These are phyloP conservation scores for Pedionomus torquatus DNA, from an alignment of 2,113 vertebrate genomes.

Conservation along the genomic window DNA sequence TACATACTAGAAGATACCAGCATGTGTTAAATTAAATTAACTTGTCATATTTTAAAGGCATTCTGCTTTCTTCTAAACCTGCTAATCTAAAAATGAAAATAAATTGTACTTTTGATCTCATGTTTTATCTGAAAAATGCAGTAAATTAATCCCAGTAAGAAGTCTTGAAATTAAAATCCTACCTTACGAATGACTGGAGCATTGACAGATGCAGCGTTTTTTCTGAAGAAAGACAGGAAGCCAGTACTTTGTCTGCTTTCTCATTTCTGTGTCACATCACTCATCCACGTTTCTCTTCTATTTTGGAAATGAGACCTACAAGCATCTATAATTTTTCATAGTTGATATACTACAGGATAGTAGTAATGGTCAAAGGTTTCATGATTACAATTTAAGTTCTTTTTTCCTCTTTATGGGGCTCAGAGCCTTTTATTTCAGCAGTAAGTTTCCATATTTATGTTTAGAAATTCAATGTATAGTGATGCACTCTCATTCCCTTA, in stretches of 20 bases:
- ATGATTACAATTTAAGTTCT: background rate
- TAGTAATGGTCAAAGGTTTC: background rate
- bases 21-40: background rate
- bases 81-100: background rate
- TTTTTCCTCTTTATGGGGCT: background rate
- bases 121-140: background rate
- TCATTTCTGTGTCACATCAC: background rate
- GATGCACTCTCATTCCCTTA: background rate
- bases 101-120: background rate
- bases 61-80: background rate
- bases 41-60: background rate
- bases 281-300: background rate
- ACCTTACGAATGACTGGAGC: background rate
- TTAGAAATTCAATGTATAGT: background rate
- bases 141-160: background rate
- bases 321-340: background rate
- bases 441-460: background rate
- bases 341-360: background rate
- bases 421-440: background rate
- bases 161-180: background rate
- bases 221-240: background rate
- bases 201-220: background rate
- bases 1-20: background rate
- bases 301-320: background rate
- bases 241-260: background rate